Conservation (phyloP, 2,113 vertebrate species). For the Hipposideros armiger region DNA sequence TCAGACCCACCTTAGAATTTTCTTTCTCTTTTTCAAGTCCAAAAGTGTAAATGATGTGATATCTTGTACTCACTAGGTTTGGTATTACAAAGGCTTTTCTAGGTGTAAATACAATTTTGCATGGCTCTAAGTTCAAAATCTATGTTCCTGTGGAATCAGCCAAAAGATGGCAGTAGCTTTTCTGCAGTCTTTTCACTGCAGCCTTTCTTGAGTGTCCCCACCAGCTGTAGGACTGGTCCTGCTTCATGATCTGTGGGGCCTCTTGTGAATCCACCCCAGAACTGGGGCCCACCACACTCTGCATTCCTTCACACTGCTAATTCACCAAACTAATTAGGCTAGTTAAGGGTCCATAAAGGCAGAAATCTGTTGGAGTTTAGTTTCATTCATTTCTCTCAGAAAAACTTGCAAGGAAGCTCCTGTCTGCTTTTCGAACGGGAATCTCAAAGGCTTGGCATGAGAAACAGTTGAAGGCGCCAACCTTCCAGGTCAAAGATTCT, state of each 20-base stretch:
- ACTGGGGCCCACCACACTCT: neutral
- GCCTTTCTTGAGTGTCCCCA: neutral
- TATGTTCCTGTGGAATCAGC: constrained; percentile 9
- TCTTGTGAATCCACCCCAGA: neutral
- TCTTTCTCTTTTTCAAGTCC: neutral
- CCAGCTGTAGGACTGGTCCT: neutral
- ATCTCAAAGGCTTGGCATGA: constrained; percentile 81
- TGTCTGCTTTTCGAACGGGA: constrained; percentile 80
- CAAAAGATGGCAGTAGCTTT: constrained; percentile 48
- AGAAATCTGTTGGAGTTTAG: constrained; percentile 79
- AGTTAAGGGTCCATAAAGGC: constrained; percentile 75
- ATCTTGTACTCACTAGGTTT: neutral
- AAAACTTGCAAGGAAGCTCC: constrained; percentile 81
- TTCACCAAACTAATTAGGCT: constrained; percentile 79
- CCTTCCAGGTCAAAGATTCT: constrained; percentile 78
- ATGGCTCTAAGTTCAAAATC: constrained; percentile 52
- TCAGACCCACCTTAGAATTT: constrained; percentile 43
- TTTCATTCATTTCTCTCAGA: constrained; percentile 81
- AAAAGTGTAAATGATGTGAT: constrained; percentile 17
- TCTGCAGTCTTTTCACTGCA: neutral
- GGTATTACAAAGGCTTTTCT: constrained; percentile 42
- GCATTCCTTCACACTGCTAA: constrained; percentile 11
- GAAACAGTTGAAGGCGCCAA: constrained; percentile 75
- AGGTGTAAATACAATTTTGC: constrained; percentile 18
- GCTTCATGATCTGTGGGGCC: neutral